phyloP scores from a whole-genome alignment of 92 coral and sea anemone species.

The Blastomussa wellsi region DNA sequence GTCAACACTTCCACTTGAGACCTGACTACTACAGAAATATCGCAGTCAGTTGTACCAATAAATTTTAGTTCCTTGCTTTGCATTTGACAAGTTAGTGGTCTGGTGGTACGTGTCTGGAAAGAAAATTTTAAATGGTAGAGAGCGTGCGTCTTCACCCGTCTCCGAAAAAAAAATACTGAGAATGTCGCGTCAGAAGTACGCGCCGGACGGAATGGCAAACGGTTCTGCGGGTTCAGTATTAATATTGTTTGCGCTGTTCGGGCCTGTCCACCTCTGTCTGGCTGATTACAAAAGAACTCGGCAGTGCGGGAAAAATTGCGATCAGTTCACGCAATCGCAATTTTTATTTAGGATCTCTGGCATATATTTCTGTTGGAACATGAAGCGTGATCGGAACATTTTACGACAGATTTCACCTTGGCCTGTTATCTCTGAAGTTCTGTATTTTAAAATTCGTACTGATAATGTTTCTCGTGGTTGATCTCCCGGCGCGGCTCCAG shows the following conservation, averaged over 20 bases:
- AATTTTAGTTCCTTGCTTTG: background rate
- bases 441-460: background rate
- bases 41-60: background rate
- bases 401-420: conserved; percentile 16
- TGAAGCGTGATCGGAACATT: background rate
- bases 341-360: background rate
- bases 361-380: background rate
- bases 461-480: background rate
- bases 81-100: background rate
- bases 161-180: background rate
- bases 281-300: conserved; percentile 4
- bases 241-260: background rate
- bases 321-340: conserved; percentile 7
- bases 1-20: conserved; percentile 23
- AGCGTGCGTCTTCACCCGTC: background rate
- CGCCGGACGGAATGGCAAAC: too few species aligned
- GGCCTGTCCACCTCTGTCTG: conserved; percentile 33
- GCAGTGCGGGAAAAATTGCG: background rate
- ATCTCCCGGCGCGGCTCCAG: background rate
- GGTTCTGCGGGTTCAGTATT: conserved; percentile 15
- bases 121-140: background rate
- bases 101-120: background rate
- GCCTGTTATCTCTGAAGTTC: background rate
- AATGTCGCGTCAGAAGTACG: too few species aligned
- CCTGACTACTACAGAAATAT: conserved; percentile 6